These are phyloP conservation scores for Psittacula echo DNA, from an alignment of 2,797 vertebrate species.

Conservation along the genomic window DNA sequence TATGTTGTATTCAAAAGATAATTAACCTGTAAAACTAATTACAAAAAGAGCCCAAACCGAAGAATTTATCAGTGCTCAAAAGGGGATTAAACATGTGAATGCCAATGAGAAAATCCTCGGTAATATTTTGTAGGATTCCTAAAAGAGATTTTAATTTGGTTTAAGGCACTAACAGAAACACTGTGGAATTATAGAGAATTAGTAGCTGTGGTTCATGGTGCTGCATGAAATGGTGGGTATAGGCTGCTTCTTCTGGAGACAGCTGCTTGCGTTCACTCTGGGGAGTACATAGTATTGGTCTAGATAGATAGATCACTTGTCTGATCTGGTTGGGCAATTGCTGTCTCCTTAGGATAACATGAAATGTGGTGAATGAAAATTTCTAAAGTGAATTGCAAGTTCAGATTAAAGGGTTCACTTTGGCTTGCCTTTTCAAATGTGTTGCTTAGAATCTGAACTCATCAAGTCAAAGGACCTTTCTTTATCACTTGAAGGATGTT, in stretches of 20 bases:
- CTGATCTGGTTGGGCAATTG: neutral
- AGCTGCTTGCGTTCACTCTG: neutral
- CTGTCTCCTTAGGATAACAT: neutral
- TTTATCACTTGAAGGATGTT: neutral
- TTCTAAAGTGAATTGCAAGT: neutral
- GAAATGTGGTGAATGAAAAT: neutral
- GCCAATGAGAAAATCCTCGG: conserved; percentile 43
- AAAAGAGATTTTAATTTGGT: conserved; percentile 11
- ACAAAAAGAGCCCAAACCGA: conserved; percentile 30
- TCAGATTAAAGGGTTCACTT: neutral
- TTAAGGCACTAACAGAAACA: neutral
- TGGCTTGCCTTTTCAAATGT: neutral
- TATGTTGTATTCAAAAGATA: conserved; percentile 37
- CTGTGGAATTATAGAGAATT: neutral
- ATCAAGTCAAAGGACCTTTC: neutral
- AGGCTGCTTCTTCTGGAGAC: neutral
- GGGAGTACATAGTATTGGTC: neutral
- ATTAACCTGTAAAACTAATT: conserved; percentile 61
- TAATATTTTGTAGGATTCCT: conserved; percentile 17
- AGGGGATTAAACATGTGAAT: conserved; percentile 35
- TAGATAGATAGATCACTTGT: neutral
- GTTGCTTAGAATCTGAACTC: neutral
- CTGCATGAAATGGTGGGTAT: neutral
- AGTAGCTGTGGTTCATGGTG: neutral
- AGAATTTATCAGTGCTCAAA: conserved; percentile 37